Evolutionary conservation across 2,797 vertebrate genomes (phyloP), one percentile per base, ranked within the genome.

Genomic region (Lithobates sylvaticus): DNA sequence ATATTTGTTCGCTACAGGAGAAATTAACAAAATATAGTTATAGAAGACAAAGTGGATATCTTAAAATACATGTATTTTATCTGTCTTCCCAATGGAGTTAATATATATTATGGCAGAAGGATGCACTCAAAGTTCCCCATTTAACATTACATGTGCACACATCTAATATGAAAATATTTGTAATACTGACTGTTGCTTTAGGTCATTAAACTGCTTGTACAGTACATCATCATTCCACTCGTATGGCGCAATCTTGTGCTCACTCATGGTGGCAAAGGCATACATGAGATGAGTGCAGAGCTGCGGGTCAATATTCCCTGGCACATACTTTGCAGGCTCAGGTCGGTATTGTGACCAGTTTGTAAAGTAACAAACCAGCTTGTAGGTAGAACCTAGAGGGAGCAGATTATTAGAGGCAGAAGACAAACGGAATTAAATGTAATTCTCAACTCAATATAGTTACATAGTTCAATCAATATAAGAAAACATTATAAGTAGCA

Each of bases 211-310:
- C 79, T 91, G 80, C 54, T 94, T 91, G 87, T 96, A 96, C 76
- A 94, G 89, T 50, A 89, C 26, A 0, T 93, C 90, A 79, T 97
- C 95, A 64, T 93, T 95, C 92, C 90, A 93, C 86, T 95, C 92
- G 2, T 92, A 94, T 3, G 93, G 91, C 18, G 90, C 84, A 75
- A 97, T 91, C 87, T 93, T 89, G 4, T 94, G 94, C 80, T 90
- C 81, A 73, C 91, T 91, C 91, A 96, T 92, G 32, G 95, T 94
- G 42, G 95, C 93, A 87, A 96, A 97, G 69, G 96, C 95, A 42
- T 96, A 96, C 74, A 96, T 91, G 84, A 97, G 88, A 84, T 93
- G 93, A n/a, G 95, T 97, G 84, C 96, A 96, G 39, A 97, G 92
- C 88, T 93, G 89, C 32, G 96, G 95, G 69, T 96, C 94, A 78